Conservation (phyloP, 1,140 invertebrate species). For the Heliothis virescens region DNA sequence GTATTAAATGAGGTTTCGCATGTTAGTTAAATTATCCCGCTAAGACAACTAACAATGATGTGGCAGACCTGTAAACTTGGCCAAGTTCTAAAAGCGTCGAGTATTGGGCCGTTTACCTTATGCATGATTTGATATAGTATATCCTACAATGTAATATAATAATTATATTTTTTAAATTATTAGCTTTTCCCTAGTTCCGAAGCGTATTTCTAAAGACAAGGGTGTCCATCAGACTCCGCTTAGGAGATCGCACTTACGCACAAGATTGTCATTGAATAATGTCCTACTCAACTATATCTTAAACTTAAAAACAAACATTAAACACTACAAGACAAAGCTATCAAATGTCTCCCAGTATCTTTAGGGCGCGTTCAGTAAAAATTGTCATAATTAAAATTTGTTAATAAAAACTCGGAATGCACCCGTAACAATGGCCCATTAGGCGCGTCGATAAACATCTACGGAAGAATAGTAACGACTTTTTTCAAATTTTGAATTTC, state of each 20-base stretch:
- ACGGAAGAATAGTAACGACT: slow-evolving; percentile 43
- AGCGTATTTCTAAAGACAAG: too few relatives aligned
- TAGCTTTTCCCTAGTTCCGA: too few relatives aligned
- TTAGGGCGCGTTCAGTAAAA: slow-evolving; percentile 38
- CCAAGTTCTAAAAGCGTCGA: too few relatives aligned
- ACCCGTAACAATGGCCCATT: slow-evolving; percentile 45
- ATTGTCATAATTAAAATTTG: slow-evolving; percentile 51
- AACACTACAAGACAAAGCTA: slow-evolving; percentile 33
- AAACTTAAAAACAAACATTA: slow-evolving; percentile 28
- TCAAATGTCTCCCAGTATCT: slow-evolving; percentile 35
- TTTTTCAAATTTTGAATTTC: slow-evolving; percentile 40
- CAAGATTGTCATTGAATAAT: slow-evolving; percentile 39
- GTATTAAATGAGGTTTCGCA: too few relatives aligned
- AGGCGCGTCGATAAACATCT: slow-evolving; percentile 44
- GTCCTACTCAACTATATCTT: slow-evolving; percentile 23
- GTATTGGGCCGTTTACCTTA: too few relatives aligned
- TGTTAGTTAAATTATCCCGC: too few relatives aligned
- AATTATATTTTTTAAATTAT: too few relatives aligned
- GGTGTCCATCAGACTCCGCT: too few relatives aligned
- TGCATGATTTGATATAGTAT: too few relatives aligned
- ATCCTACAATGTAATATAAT: too few relatives aligned
- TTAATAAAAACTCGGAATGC: slow-evolving; percentile 41
- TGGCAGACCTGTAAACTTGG: too few relatives aligned
- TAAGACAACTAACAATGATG: too few relatives aligned
- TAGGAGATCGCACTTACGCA: neutral